These are phyloP conservation scores for Lethocerus indicus DNA, from an alignment of 1,140 invertebrate genomes.

Conservation along the genomic window DNA sequence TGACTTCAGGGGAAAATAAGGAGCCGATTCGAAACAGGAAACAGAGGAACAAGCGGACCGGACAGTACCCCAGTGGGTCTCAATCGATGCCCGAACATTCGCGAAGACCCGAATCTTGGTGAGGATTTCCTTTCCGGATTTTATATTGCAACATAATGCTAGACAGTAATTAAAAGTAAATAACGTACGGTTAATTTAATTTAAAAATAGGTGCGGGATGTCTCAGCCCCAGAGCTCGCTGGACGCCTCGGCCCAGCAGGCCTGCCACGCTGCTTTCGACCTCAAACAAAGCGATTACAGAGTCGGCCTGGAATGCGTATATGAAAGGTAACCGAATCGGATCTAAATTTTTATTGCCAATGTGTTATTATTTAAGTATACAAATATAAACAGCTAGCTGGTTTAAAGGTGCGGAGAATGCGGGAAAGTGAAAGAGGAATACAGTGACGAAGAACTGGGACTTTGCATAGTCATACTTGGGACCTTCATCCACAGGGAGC, in stretches of 20 bases:
- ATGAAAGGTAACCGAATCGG: conserved; percentile 32
- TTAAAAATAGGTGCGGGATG: conserved; percentile 17
- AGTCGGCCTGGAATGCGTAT: conserved; percentile 52
- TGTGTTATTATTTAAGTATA: neutral
- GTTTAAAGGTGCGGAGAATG: conserved; percentile 53
- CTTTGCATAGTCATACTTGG: conserved; percentile 84
- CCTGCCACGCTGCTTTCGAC: conserved; percentile 29
- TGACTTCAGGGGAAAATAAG: too few species aligned
- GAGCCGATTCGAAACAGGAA: too few species aligned
- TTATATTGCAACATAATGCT: too few species aligned
- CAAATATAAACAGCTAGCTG: neutral
- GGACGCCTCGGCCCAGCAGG: conserved; percentile 25
- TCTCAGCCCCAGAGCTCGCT: conserved; percentile 21
- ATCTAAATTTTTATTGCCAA: neutral
- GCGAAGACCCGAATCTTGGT: too few species aligned
- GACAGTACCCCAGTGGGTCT: too few species aligned
- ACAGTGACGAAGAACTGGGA: conserved; percentile 92
- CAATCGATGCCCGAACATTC: too few species aligned
- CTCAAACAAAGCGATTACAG: conserved; percentile 43
- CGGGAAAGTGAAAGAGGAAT: conserved; percentile 72
- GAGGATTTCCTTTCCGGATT: too few species aligned
- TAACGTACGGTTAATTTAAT: too few species aligned
- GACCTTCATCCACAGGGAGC: conserved; percentile 92
- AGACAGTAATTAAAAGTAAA: too few species aligned
- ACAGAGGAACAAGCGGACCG: too few species aligned